A percentile compares a stretch with the other conserved stretches of the same genome.
These are phyloP conservation scores for Spongilla lacustris DNA, from an alignment of 37 sponge, comb jelly and placozoan genomes.

Conservation along the genomic window DNA sequence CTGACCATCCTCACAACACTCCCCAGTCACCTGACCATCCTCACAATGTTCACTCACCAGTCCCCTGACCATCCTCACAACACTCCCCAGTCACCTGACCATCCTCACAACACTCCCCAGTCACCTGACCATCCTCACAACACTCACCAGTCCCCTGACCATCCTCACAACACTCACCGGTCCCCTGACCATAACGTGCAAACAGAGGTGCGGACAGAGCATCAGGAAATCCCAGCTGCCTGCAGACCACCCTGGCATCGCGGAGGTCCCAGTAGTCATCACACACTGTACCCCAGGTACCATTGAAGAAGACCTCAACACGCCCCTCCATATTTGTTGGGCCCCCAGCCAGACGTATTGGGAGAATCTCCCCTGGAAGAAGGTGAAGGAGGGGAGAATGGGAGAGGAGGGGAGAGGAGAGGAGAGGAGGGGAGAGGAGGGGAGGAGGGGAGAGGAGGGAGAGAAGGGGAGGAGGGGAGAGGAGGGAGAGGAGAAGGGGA, in stretches of 20 bases:
- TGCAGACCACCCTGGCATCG: conserved; percentile 52
- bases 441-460: background rate
- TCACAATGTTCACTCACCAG: no score
- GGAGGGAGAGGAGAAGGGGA: background rate
- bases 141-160: no score
- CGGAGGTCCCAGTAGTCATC: conserved; percentile 44
- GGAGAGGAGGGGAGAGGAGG: background rate
- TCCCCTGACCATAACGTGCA: conserved; percentile 26
- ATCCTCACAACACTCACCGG: no score
- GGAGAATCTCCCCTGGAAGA: background rate
- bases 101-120: no score
- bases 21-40: no score
- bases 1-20: no score
- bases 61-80: no score
- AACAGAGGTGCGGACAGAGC: background rate
- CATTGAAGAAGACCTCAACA: conserved; percentile 32
- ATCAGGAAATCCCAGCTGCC: conserved; percentile 33
- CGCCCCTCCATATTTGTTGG: conserved; percentile 20
- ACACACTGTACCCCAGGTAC: conserved; percentile 54
- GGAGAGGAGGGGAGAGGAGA: background rate
- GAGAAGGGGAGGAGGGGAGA: background rate
- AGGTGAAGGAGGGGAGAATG: background rate
- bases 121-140: no score
- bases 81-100: no score
- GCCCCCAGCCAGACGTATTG: conserved; percentile 21